Percentiles rank a stretch among this genome's conserved stretches.
phyloP scores from a whole-genome alignment of 2,797 vertebrate genomes.

The Melanotaenia parkinsoni region DNA sequence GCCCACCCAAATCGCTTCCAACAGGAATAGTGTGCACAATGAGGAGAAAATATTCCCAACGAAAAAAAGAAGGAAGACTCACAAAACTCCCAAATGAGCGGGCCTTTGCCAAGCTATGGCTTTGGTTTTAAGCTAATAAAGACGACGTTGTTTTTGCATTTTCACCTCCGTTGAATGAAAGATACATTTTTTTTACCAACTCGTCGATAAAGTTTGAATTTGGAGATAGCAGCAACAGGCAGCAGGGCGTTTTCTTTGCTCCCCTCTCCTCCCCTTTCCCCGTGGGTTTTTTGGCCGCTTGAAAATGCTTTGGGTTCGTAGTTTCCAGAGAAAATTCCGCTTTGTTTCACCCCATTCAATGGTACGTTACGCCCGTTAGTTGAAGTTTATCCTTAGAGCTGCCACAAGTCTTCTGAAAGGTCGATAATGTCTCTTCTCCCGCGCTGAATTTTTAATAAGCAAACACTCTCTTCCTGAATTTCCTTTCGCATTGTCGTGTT shows the following conservation, averaged over 20 bases:
- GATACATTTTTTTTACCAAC: constrained; percentile 61
- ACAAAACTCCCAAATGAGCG: constrained; percentile 27
- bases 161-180: constrained; percentile 48
- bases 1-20: constrained; percentile 73
- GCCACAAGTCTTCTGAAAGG: constrained; percentile 58
- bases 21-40: constrained; percentile 69
- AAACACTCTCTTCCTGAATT: constrained; percentile 54
- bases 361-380: constrained; percentile 16
- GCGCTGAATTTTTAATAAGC: constrained; percentile 72
- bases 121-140: constrained; percentile 1
- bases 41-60: constrained; percentile 68
- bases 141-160: constrained; percentile 19
- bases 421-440: constrained; percentile 56
- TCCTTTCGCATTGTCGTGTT: constrained; percentile 64
- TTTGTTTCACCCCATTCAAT: constrained; percentile 61
- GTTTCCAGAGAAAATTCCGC: constrained; percentile 34
- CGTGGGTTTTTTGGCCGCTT: constrained; percentile 51
- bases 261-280: constrained; percentile 67
- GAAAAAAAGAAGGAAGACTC: constrained; percentile 10
- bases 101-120: constrained; percentile 7
- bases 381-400: constrained; percentile 49
- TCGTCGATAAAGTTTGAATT: constrained; percentile 81
- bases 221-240: constrained; percentile 68
- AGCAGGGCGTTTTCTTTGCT: constrained; percentile 83
- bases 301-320: constrained; percentile 37